Conservation (phyloP, 2,797 vertebrate genomes). For the Malurus splendens region DNA sequence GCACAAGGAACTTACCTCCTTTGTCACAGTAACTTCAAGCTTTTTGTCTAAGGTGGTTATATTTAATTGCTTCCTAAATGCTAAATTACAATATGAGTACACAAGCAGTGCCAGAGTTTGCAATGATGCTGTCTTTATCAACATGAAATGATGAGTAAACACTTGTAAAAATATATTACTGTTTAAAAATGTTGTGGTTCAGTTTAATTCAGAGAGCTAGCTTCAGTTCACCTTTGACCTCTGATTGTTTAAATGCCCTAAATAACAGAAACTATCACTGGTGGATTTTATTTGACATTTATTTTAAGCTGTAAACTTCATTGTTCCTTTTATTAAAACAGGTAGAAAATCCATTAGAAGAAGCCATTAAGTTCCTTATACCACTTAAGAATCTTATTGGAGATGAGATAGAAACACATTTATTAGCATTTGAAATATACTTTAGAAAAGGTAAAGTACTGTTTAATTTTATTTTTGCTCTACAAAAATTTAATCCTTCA, state of each 20-base stretch:
- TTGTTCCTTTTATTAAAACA: slow-evolving; percentile 59
- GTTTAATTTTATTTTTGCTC: background rate
- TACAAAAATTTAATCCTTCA: background rate
- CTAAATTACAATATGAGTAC: background rate
- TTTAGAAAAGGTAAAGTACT: slow-evolving; percentile 77
- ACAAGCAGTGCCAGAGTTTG: background rate
- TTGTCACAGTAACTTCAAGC: background rate
- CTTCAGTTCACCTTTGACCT: background rate
- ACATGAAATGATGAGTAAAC: background rate
- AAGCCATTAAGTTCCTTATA: slow-evolving; percentile 78
- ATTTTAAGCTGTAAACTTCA: background rate
- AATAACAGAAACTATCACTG: background rate
- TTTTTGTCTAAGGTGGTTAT: background rate
- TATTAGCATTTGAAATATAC: slow-evolving; percentile 81
- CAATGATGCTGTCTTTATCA: background rate
- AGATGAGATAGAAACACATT: slow-evolving; percentile 75
- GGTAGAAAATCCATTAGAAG: slow-evolving; percentile 77
- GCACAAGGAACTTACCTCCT: background rate
- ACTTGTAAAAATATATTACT: background rate
- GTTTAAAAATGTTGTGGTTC: background rate
- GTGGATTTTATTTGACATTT: background rate
- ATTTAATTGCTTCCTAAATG: background rate
- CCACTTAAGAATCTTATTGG: slow-evolving; percentile 77
- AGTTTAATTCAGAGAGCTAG: background rate
- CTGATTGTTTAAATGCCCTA: background rate